Conservation (phyloP, 2,797 vertebrate genomes). For the Semotilus atromaculatus region DNA sequence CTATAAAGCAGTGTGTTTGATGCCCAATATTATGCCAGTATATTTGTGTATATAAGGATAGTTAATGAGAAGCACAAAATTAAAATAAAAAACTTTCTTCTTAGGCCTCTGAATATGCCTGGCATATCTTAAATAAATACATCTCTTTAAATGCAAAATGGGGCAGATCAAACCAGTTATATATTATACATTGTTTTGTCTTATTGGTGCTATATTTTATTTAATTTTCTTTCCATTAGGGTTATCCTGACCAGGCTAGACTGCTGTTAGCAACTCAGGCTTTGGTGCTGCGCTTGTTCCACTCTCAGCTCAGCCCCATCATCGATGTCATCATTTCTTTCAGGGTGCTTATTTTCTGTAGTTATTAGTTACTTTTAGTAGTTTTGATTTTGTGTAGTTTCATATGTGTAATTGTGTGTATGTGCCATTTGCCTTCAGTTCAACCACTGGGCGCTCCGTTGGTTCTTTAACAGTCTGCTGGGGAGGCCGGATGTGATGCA, state of each 20-base stretch:
- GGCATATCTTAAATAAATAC: not conserved
- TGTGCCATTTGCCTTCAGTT: conserved; percentile 61
- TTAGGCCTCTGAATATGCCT: not conserved
- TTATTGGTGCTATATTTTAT: not conserved
- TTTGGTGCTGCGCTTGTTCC: conserved; percentile 64
- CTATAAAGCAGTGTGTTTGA: not conserved
- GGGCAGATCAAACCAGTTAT: not conserved
- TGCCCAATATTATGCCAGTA: not conserved
- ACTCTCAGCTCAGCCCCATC: conserved; percentile 57
- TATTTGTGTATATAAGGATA: not conserved
- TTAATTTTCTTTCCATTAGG: conserved; percentile 54
- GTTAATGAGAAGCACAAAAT: not conserved
- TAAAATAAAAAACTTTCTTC: too few relatives aligned
- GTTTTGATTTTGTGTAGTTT: not conserved
- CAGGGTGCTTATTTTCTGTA: conserved; percentile 59
- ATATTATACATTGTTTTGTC: not conserved
- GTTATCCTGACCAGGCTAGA: conserved; percentile 73
- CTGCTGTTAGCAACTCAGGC: conserved; percentile 74
- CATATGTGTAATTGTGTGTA: conserved; percentile 29
- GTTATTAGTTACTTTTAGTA: not conserved
- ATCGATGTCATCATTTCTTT: conserved; percentile 66
- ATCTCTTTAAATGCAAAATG: not conserved
- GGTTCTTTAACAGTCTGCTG: conserved; percentile 67
- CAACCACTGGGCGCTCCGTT: conserved; percentile 73
- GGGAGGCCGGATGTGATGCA: conserved; percentile 19